These are phyloP conservation scores for Acipenser transmontanus DNA, from an alignment of 2,797 vertebrate species.

Conservation along the genomic window DNA sequence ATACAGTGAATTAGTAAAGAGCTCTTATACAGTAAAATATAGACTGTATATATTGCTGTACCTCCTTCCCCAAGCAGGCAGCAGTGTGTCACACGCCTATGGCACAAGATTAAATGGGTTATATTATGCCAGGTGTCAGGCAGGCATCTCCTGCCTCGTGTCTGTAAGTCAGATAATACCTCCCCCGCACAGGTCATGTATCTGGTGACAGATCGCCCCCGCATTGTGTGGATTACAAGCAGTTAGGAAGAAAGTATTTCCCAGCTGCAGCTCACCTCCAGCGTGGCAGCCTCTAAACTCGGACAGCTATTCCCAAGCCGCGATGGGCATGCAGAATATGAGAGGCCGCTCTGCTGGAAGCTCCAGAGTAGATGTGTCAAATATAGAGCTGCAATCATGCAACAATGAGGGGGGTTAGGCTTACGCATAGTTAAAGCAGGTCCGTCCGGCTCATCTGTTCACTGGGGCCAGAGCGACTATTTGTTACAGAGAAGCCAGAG, in stretches of 20 bases:
- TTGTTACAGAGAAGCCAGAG: slow-evolving; percentile 16
- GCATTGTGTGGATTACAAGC: slow-evolving; percentile 37
- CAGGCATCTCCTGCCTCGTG: slow-evolving; percentile 31
- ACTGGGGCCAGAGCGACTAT: slow-evolving; percentile 7
- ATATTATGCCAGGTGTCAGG: slow-evolving; percentile 35
- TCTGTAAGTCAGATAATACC: slow-evolving; percentile 40
- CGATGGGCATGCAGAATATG: slow-evolving; percentile 16
- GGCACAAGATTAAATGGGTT: slow-evolving; percentile 34
- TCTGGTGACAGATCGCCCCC: slow-evolving; percentile 28
- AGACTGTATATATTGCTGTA: no score
- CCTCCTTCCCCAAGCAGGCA: no score
- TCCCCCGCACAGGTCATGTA: slow-evolving; percentile 31
- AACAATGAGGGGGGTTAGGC: slow-evolving; percentile 37
- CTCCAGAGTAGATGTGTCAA: slow-evolving; percentile 23
- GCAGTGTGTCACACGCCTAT: no score
- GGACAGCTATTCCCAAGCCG: slow-evolving; percentile 34
- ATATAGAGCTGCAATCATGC: slow-evolving; percentile 33
- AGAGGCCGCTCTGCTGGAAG: background rate
- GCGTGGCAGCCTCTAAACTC: slow-evolving; percentile 28
- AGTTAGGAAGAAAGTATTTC: slow-evolving; percentile 39
- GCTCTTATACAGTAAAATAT: no score
- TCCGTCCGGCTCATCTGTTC: background rate
- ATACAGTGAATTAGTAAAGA: no score
- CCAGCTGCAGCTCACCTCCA: slow-evolving; percentile 37
- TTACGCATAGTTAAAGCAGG: slow-evolving; percentile 21